Evolutionary conservation across 2,113 vertebrate species (phyloP).

Genomic region (Brevimyrus niger): DNA sequence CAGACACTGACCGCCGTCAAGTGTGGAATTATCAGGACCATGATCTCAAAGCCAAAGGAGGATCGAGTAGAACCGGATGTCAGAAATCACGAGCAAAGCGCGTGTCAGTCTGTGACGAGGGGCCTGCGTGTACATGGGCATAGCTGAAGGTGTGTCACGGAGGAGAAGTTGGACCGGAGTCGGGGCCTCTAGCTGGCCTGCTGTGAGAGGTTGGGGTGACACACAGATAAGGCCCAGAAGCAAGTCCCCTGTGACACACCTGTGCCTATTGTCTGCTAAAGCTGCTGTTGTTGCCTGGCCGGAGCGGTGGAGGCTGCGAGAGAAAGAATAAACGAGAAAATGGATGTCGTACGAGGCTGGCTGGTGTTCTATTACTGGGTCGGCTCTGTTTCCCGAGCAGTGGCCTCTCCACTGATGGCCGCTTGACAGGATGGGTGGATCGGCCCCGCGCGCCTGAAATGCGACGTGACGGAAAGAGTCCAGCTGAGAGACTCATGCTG

Average conservation of each 20-base stretch:
- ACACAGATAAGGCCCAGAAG: constrained; percentile 24
- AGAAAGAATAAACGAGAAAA: constrained; percentile 1
- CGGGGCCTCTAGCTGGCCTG: constrained; percentile 1
- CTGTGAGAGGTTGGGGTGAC: constrained; percentile 18
- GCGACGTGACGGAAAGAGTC: constrained; percentile 10
- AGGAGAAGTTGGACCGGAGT: not conserved
- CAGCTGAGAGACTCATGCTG: constrained; percentile 22
- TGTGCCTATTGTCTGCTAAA: constrained; percentile 32
- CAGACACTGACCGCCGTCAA: not conserved
- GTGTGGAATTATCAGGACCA: not conserved
- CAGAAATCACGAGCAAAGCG: not conserved
- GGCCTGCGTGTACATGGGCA: not conserved
- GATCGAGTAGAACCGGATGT: not conserved
- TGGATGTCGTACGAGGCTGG: not conserved
- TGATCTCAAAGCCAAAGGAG: not conserved
- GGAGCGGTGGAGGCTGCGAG: not conserved
- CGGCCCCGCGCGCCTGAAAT: not conserved
- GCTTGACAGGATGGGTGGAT: not conserved
- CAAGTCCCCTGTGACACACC: constrained; percentile 29
- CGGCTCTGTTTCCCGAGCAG: not conserved
- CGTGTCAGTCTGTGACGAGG: not conserved
- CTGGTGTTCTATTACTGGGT: constrained; percentile 1
- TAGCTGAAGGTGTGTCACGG: not conserved
- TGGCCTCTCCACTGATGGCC: not conserved
- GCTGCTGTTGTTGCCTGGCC: constrained; percentile 10